Conservation (phyloP, 2,888 invertebrate species). For the Labia minor region DNA sequence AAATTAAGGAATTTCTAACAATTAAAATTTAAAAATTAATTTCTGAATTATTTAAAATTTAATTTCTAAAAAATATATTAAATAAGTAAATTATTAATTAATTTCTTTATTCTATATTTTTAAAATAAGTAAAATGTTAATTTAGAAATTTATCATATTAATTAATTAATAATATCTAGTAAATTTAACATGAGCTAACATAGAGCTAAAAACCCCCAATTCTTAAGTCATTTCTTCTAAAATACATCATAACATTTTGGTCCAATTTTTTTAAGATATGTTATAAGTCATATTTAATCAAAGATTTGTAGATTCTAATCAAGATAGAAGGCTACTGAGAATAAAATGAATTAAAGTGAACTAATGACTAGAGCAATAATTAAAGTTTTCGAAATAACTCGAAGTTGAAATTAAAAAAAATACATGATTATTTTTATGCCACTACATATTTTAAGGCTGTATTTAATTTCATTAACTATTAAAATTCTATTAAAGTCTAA, state of each 20-base stretch:
- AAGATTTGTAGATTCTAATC: background rate
- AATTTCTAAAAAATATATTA: too few relatives aligned
- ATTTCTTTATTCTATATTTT: too few relatives aligned
- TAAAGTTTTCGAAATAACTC: background rate
- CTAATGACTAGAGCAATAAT: background rate
- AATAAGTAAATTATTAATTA: too few relatives aligned
- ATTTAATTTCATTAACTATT: background rate
- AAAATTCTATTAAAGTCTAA: background rate
- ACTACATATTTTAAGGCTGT: constrained; percentile 5
- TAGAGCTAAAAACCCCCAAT: background rate
- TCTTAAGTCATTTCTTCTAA: background rate
- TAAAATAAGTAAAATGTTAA: too few relatives aligned
- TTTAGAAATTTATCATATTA: too few relatives aligned
- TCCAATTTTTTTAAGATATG: constrained; percentile 13
- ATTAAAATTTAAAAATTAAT: too few relatives aligned
- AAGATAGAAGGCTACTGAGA: constrained; percentile 8
- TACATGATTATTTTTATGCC: constrained; percentile 7
- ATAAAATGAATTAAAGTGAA: background rate
- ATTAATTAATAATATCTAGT: too few relatives aligned
- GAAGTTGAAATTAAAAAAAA: background rate
- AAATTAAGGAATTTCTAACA: too few relatives aligned
- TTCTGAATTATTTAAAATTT: too few relatives aligned
- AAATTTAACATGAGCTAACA: background rate
- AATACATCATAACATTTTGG: background rate
- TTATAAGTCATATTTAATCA: background rate